Evolutionary conservation across 1,140 invertebrate genomes (phyloP).

Genomic region (Drosophila bifasciata): DNA sequence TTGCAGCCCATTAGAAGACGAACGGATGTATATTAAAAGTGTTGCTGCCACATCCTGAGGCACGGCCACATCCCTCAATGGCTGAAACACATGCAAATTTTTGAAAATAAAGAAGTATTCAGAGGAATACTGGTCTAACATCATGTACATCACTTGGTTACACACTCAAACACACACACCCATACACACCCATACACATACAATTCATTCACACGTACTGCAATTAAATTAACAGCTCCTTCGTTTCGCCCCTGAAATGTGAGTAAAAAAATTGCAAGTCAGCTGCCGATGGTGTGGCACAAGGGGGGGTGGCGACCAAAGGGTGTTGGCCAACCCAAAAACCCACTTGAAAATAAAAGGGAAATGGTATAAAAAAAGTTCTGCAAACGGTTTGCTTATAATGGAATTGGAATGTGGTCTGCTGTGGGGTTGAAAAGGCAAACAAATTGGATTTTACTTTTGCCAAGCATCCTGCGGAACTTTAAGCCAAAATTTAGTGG

Average conservation of each 20-base stretch:
- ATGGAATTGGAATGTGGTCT: slow-evolving; percentile 20
- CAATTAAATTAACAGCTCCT: slow-evolving; percentile 69
- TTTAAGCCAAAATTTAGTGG: too few species aligned
- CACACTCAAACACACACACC: not conserved
- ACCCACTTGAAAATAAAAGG: not conserved
- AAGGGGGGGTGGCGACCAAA: not conserved
- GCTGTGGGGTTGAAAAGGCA: not conserved
- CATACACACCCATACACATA: not conserved
- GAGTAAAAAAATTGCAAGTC: slow-evolving; percentile 11
- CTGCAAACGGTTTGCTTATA: not conserved
- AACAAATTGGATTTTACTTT: slow-evolving; percentile 2
- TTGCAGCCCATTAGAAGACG: slow-evolving; percentile 45
- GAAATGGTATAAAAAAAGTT: slow-evolving; percentile 1
- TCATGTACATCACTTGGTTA: slow-evolving; percentile 12
- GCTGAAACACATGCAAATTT: slow-evolving; percentile 37
- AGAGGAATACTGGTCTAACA: not conserved
- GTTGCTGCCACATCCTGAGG: not conserved
- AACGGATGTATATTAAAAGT: slow-evolving; percentile 58
- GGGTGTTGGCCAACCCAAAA: not conserved
- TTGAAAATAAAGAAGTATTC: slow-evolving; percentile 15
- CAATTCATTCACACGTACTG: slow-evolving; percentile 21
- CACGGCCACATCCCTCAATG: slow-evolving; percentile 1
- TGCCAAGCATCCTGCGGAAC: too few species aligned
- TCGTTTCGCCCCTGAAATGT: slow-evolving; percentile 8
- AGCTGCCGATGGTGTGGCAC: slow-evolving; percentile 7